Evolutionary conservation across 2,888 invertebrate species (phyloP).

Genomic region (Leptopilina myrica): DNA sequence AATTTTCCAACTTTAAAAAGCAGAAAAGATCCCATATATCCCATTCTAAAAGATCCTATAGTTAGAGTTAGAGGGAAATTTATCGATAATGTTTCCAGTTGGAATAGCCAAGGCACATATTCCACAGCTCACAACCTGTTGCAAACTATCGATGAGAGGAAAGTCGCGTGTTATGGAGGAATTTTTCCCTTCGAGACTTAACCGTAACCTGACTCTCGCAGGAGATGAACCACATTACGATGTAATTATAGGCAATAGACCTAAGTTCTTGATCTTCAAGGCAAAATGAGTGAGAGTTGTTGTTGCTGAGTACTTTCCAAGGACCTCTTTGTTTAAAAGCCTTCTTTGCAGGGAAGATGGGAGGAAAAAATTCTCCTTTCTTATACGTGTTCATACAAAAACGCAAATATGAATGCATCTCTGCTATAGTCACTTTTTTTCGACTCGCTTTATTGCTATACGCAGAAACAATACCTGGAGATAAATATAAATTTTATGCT

Average conservation of each 20-base stretch:
- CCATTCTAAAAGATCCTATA: no score
- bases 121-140: no score
- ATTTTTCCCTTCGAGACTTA: background rate
- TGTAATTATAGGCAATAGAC: slow-evolving; percentile 14
- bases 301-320: background rate
- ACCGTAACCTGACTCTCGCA: background rate
- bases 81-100: background rate
- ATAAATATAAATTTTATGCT: no score
- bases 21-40: no score
- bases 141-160: background rate
- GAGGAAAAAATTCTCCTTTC: background rate
- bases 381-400: background rate
- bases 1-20: no score
- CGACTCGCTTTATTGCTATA: no score
- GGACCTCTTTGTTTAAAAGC: slow-evolving; percentile 8
- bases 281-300: background rate
- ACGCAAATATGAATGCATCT: no score
- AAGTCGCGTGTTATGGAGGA: background rate
- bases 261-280: background rate
- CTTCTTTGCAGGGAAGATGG: background rate
- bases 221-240: slow-evolving; percentile 20
- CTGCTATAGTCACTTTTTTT: no score
- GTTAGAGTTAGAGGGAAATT: no score
- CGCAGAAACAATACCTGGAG: no score
- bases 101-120: no score